phyloP scores from a whole-genome alignment of 2,888 invertebrate genomes.

The Heterodera filipjevi region DNA sequence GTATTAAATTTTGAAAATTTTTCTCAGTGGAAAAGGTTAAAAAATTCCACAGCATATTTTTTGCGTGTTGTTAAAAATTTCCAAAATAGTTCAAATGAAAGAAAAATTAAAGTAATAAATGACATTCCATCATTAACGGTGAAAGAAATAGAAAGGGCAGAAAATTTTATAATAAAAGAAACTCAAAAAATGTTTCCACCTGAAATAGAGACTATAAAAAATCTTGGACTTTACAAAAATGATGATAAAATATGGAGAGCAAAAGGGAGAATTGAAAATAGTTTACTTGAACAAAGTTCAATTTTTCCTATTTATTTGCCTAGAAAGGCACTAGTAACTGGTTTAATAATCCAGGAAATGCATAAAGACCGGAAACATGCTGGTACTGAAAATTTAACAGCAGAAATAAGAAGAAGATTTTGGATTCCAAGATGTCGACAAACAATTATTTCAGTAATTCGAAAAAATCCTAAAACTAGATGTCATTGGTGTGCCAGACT shows the following conservation, averaged over 20 bases:
- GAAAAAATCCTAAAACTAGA: neutral
- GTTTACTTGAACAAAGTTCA: neutral
- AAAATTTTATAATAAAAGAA: constrained; percentile 1
- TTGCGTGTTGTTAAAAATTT: neutral
- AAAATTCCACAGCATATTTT: neutral
- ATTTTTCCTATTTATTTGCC: neutral
- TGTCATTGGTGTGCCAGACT: neutral
- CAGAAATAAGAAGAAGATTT: neutral
- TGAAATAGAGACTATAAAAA: constrained; percentile 1
- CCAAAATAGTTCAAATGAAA: neutral
- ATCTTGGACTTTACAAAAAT: constrained; percentile 8
- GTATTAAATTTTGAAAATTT: constrained; percentile 12
- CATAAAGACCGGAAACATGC: neutral
- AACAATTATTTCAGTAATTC: neutral
- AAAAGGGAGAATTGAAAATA: constrained; percentile 19
- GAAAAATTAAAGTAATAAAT: neutral
- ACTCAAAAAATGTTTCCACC: constrained; percentile 16
- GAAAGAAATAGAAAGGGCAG: constrained; percentile 8
- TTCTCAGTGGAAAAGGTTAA: constrained; percentile 12
- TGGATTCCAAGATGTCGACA: neutral
- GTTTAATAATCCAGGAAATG: neutral
- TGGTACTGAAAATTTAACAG: neutral
- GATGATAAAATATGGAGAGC: constrained; percentile 3
- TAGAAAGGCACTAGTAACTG: neutral
- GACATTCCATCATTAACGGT: neutral